phyloP scores from a whole-genome alignment of 2,113 vertebrate species.

The Xerus inauris region DNA sequence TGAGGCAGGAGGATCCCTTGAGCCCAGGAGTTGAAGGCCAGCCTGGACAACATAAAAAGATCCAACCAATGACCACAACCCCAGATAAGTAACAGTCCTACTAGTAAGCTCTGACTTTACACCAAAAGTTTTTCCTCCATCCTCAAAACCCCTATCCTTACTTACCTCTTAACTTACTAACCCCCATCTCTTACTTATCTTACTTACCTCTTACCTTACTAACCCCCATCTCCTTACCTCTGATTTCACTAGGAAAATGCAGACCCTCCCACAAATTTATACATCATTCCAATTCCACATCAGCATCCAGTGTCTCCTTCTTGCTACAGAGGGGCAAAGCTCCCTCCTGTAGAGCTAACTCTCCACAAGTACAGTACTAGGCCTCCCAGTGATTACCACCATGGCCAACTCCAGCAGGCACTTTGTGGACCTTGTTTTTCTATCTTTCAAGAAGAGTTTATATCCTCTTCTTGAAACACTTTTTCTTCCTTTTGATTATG shows the following conservation, averaged over 20 bases:
- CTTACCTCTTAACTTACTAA: not conserved
- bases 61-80: not conserved
- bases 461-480: not conserved
- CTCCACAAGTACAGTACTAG: not conserved
- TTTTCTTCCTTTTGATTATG: not conserved
- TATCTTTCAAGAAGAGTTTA: not conserved
- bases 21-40: not conserved
- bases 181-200: no score
- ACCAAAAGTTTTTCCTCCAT: not conserved
- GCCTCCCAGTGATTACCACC: not conserved
- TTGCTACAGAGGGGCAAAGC: not conserved
- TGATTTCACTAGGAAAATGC: not conserved
- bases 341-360: not conserved
- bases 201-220: not conserved
- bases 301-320: not conserved
- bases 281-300: not conserved
- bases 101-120: not conserved
- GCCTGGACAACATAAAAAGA: not conserved
- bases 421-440: not conserved
- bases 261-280: not conserved
- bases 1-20: not conserved
- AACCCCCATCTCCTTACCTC: not conserved
- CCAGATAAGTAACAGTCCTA: not conserved
- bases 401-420: not conserved
- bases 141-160: not conserved